Percentiles rank a stretch among this genome's conserved stretches.
phyloP scores from a whole-genome alignment of 1,140 invertebrate species.

The Penaeus japonicus region DNA sequence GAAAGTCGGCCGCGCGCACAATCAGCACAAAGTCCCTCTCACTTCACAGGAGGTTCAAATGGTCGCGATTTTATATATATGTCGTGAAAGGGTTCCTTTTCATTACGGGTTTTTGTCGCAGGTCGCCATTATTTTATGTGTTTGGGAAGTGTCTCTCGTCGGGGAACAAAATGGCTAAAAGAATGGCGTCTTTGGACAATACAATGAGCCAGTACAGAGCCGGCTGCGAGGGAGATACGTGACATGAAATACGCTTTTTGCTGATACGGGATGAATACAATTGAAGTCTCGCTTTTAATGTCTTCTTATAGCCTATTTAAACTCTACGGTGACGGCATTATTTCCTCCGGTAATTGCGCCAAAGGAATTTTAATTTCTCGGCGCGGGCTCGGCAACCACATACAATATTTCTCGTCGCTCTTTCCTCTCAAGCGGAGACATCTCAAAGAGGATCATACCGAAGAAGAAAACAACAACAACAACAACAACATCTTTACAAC shows the following conservation, averaged over 20 bases:
- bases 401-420: no score
- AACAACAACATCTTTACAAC: no score
- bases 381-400: no score
- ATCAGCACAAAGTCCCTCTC: neutral
- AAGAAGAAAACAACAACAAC: no score
- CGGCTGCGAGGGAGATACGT: slow-evolving; percentile 9
- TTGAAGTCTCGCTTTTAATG: slow-evolving; percentile 25
- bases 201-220: slow-evolving; percentile 14
- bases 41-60: slow-evolving; percentile 2
- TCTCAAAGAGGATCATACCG: no score
- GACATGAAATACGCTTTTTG: slow-evolving; percentile 17
- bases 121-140: slow-evolving; percentile 34
- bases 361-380: neutral
- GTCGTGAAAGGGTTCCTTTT: slow-evolving; percentile 33
- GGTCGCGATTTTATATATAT: slow-evolving; percentile 31
- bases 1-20: no score
- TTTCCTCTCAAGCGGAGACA: no score
- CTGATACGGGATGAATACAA: slow-evolving; percentile 10
- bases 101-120: slow-evolving; percentile 3
- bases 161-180: neutral
- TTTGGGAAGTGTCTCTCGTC: slow-evolving; percentile 6
- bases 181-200: neutral
- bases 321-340: neutral
- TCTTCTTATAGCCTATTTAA: slow-evolving; percentile 21
- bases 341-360: slow-evolving; percentile 6